A percentile compares a stretch with the other conserved stretches of the same genome.
Evolutionary conservation across 2,797 vertebrate genomes (phyloP).

Genomic region (Lepus townsendii): DNA sequence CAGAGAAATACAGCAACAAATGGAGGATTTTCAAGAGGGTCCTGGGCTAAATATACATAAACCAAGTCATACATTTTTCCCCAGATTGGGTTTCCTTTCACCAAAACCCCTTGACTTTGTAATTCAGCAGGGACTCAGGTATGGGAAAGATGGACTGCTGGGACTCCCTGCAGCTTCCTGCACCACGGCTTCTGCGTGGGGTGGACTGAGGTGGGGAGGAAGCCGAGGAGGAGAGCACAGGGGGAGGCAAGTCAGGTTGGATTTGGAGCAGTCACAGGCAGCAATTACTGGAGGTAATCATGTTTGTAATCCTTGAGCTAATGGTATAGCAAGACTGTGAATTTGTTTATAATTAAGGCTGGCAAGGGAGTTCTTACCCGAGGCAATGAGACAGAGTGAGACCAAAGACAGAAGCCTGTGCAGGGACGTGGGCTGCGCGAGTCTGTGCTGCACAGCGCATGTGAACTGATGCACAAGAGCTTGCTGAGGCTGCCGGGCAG

Average conservation of each 20-base stretch:
- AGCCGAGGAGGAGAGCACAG: not conserved
- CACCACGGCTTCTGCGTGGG: not conserved
- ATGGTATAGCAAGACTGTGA: not conserved
- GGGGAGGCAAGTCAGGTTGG: not conserved
- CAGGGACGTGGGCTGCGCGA: not conserved
- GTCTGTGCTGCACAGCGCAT: too few relatives aligned
- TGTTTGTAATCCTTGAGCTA: not conserved
- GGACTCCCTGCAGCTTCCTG: not conserved
- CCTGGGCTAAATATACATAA: not conserved
- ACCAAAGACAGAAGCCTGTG: not conserved
- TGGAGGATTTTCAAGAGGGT: not conserved
- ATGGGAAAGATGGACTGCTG: not conserved
- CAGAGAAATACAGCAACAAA: not conserved
- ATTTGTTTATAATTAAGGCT: conserved; percentile 1
- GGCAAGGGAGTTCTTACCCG: not conserved
- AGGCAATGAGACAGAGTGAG: not conserved
- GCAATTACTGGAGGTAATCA: not conserved
- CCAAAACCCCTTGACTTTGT: not conserved
- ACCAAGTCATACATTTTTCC: not conserved
- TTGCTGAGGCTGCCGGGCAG: not conserved
- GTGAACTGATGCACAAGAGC: not conserved
- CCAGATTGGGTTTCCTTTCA: not conserved
- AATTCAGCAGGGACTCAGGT: not conserved
- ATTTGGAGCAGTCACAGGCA: not conserved
- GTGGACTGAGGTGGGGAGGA: too few relatives aligned